Conservation (phyloP, 2,113 vertebrate species). For the Sinocyclocheilus anshuiensis region DNA sequence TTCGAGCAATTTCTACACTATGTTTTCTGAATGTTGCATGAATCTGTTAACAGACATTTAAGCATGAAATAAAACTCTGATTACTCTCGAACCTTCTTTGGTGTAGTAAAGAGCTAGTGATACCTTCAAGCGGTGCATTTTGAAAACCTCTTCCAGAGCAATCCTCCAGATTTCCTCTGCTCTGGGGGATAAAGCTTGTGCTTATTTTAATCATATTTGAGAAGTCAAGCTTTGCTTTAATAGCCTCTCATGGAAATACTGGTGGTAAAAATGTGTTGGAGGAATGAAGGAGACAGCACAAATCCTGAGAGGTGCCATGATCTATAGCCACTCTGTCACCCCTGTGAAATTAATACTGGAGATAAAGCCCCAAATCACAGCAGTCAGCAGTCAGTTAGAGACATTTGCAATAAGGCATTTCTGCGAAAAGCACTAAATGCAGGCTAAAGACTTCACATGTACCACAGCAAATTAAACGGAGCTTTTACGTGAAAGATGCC, state of each 20-base stretch:
- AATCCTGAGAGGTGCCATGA: constrained; percentile 58
- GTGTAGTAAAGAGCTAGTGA: constrained; percentile 63
- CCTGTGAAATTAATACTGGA: constrained; percentile 38
- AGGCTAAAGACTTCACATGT: constrained; percentile 17
- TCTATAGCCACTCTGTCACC: not conserved
- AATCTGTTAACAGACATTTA: not conserved
- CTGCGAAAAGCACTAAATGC: not conserved
- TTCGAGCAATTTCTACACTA: not conserved
- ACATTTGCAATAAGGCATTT: constrained; percentile 34
- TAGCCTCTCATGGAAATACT: constrained; percentile 74
- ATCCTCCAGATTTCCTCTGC: constrained; percentile 66
- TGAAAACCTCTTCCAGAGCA: constrained; percentile 62
- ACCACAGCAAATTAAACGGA: constrained; percentile 25
- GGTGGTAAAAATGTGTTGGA: constrained; percentile 67
- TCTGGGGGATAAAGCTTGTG: constrained; percentile 69
- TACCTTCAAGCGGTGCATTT: constrained; percentile 67
- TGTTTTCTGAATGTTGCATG: not conserved
- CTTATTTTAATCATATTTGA: constrained; percentile 75
- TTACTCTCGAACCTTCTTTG: not conserved
- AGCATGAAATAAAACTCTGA: constrained; percentile 2
- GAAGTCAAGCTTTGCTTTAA: constrained; percentile 74
- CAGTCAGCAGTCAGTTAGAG: constrained; percentile 41
- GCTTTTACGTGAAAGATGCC: constrained; percentile 32
- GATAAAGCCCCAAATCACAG: constrained; percentile 33
- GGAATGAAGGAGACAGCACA: constrained; percentile 64